phyloP scores from a whole-genome alignment of 2,888 invertebrate species.

The Tipula vernalis region DNA sequence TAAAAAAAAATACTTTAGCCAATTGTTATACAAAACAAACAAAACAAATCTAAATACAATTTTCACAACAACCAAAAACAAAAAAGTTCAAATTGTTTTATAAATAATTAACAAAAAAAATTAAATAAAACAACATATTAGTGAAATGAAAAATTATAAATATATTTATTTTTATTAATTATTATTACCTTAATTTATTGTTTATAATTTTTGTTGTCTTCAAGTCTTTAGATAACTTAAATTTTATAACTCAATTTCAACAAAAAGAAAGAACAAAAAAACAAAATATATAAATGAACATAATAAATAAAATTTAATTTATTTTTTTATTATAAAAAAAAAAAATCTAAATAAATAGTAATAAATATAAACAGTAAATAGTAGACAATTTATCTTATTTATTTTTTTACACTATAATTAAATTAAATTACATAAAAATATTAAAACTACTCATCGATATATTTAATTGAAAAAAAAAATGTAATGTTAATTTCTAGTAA shows the following conservation, averaged over 20 bases:
- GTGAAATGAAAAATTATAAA: constrained; percentile 8
- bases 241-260: not conserved
- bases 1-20: not conserved
- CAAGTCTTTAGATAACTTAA: not conserved
- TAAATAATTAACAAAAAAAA: not conserved
- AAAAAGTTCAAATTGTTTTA: not conserved
- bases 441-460: not conserved
- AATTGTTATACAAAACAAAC: not conserved
- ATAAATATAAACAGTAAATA: not conserved
- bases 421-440: not conserved
- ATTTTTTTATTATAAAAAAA: not conserved
- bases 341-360: not conserved
- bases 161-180: constrained; percentile 11
- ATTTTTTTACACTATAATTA: not conserved
- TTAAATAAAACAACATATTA: not conserved
- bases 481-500: not conserved
- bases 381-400: not conserved
- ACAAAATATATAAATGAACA: not conserved
- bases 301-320: not conserved
- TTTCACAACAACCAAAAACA: not conserved
- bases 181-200: not conserved
- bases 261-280: not conserved
- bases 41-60: not conserved
- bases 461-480: not conserved
- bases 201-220: not conserved